phyloP scores from a whole-genome alignment of 1,140 invertebrate species.

The Orchestia grillus region DNA sequence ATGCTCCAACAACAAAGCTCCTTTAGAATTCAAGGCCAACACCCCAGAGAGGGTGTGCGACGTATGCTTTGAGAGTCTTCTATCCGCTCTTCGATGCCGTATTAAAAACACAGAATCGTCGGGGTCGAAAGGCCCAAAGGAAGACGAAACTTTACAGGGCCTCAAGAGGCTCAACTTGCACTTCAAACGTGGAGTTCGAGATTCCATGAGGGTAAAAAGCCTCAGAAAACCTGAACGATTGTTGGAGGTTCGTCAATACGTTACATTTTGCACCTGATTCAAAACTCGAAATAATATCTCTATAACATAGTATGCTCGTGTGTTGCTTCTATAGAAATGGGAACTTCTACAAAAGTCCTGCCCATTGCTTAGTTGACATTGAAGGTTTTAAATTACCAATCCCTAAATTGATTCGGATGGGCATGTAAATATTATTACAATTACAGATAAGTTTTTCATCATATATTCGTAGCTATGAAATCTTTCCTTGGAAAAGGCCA shows the following conservation, averaged over 20 bases:
- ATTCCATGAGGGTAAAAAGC: conserved; percentile 61
- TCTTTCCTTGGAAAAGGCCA: too few relatives aligned
- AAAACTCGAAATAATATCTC: not conserved
- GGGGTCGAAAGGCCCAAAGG: not conserved
- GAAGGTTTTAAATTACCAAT: not conserved
- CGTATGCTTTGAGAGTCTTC: conserved; percentile 75
- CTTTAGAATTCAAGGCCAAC: conserved; percentile 78
- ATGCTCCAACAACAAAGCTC: conserved; percentile 80
- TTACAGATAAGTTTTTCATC: not conserved
- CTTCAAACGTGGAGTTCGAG: conserved; percentile 69
- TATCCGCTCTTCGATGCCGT: conserved; percentile 70
- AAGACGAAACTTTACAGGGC: conserved; percentile 2
- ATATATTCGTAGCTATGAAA: not conserved
- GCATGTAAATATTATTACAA: not conserved
- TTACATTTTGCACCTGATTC: not conserved
- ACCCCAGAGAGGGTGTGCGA: conserved; percentile 76
- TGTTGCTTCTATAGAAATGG: not conserved
- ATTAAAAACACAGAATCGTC: conserved; percentile 40
- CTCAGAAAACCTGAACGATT: conserved; percentile 71
- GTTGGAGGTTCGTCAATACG: conserved; percentile 70
- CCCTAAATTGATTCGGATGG: not conserved
- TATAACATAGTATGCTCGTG: not conserved
- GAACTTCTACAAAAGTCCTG: not conserved
- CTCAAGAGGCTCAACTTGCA: conserved; percentile 62
- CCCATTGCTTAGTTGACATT: not conserved